Base-by-base conservation (phyloP, 2,888 invertebrate species). In the Linyphia triangularis region DNA sequence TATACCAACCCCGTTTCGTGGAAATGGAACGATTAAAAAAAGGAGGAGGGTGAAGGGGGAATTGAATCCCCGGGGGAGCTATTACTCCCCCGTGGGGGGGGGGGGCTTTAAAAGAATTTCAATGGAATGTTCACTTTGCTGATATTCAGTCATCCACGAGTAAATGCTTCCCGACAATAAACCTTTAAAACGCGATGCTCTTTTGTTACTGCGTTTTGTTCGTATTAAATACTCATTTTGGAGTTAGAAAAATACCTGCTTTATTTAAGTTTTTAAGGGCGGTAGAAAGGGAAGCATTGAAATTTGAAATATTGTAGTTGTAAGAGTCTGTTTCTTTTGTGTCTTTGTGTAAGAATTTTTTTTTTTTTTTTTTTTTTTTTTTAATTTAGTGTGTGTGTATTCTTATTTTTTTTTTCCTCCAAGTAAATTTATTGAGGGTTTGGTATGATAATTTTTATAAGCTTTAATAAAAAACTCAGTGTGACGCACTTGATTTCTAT, bases 31-130 rank as follows among this genome's bases (percentile, higher is more conserved):
- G 85, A 85, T 85, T 85, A 85, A 85, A 84, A 75, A 78, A 26
- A 40, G 51, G 30, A 7, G 63, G 30, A 7, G 63, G 16, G 30
- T 67, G 37, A n/a, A n/a, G n/a, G 26, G 84, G 69, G 75, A 19
- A n/a, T 51, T 24, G 57, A 57, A 37, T 22, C 19, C 59, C 22
- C 37, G 16, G 43, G 75, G 69, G 70, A 16, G 28, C 63, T 59
- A 63, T 70, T 78, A 59, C 61, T 28, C 77, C 85, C 70, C 5
- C 40, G 75, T 59, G 81, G 82, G 70, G 72, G 26, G 63, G 40
- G 72, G 72, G 72, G 51, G 65, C 65, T 65, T 79, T 79, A 65
- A 79, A 86, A 81, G 85, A 86, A 86, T 86, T 72, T 81, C 69
- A 79, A 19, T 72, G 79, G 85, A 86, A 86, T 79, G 79, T 65